phyloP scores from a whole-genome alignment of 2,797 vertebrate genomes.

The Gymnothorax reevesii region DNA sequence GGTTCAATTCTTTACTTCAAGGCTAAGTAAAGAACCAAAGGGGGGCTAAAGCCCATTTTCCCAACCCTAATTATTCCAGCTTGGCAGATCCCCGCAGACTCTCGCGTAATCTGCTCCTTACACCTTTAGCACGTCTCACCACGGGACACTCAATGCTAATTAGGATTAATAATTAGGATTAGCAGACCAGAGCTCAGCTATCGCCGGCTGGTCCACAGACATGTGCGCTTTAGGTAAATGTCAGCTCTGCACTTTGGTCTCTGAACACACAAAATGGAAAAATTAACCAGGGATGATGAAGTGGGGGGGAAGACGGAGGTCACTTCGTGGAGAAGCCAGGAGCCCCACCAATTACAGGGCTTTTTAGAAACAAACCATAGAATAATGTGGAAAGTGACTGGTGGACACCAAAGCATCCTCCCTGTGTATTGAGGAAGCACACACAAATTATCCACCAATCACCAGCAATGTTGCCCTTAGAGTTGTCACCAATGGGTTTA shows the following conservation, averaged over 20 bases:
- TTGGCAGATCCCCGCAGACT: neutral
- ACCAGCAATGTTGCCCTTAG: neutral
- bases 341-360: neutral
- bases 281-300: neutral
- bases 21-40: neutral
- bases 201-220: neutral
- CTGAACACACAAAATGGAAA: neutral
- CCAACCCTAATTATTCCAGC: neutral
- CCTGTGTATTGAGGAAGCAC: neutral
- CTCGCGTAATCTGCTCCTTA: conserved; percentile 4
- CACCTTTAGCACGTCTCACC: conserved; percentile 2
- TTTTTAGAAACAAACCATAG: neutral
- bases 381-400: neutral
- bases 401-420: neutral
- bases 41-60: neutral
- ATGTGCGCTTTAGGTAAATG: neutral
- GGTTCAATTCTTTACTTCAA: neutral
- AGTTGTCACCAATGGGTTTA: neutral
- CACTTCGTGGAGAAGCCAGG: neutral
- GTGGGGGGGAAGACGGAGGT: neutral
- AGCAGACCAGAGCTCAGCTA: neutral
- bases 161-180: conserved; percentile 18
- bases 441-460: neutral
- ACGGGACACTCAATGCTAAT: conserved; percentile 8
- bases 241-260: too few species aligned